These are phyloP conservation scores for Hemibagrus guttatus DNA, from an alignment of 2,797 vertebrate species.

Conservation along the genomic window DNA sequence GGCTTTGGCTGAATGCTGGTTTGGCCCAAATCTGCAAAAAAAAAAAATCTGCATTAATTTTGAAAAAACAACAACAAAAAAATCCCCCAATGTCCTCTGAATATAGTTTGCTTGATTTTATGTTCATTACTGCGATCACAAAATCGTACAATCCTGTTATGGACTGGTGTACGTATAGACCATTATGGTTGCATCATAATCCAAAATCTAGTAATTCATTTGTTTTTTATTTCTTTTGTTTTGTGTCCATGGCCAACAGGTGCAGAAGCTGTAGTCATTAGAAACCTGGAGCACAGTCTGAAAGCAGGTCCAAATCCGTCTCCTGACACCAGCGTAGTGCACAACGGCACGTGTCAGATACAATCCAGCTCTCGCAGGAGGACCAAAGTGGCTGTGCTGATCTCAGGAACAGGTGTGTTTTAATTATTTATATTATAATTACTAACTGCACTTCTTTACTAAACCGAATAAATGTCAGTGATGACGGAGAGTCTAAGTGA, in stretches of 20 bases:
- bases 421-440: not conserved
- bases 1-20: no score
- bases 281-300: slow-evolving; percentile 71
- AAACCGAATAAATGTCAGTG: not conserved
- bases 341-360: slow-evolving; percentile 38
- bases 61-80: no score
- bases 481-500: no score
- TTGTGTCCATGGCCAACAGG: slow-evolving; percentile 57
- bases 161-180: not conserved
- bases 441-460: not conserved
- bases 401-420: slow-evolving; percentile 90
- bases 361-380: slow-evolving; percentile 62
- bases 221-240: not conserved
- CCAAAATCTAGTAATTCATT: no score
- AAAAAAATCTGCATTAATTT: no score
- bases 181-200: no score
- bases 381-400: slow-evolving; percentile 86
- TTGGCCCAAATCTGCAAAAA: no score
- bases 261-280: slow-evolving; percentile 67
- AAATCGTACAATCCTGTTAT: no score
- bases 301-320: slow-evolving; percentile 34
- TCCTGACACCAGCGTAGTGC: not conserved
- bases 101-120: no score
- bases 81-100: no score
- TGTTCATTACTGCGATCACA: no score